Base-by-base conservation (phyloP, 2,113 vertebrate genomes). In the Dolichotis patagonum region DNA sequence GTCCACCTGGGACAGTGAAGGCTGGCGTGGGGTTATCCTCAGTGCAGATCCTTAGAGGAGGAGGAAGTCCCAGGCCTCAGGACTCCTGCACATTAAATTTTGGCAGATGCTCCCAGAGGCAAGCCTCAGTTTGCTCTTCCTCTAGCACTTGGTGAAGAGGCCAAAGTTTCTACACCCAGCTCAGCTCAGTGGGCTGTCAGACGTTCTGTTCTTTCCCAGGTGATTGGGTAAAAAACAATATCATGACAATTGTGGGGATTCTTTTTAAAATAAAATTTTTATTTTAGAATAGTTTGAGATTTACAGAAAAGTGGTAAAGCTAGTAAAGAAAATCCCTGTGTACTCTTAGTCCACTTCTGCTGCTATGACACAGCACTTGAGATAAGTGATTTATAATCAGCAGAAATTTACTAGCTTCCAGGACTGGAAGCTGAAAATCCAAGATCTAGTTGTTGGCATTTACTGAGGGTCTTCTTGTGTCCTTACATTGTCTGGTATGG, bases 221-320 rank as follows among this genome's bases (percentile, higher is more conserved):
- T 52, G 43, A 28, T 32, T 62, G 41, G 28, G 7, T 87, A 8
- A 69, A 90, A 67, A 77, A 56, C 49, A 32, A 6, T 30, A 58
- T 30, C 26, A 16, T 14, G 28, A 38, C 49, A 7, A 30, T 56
- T 60, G 9, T 63, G 71, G 28, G 32, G 22, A 43, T 17, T 62
- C 56, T n/a, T 92, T 92, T n/a, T 84, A 12, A 24, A 71, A 38
- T 41, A 63, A 75, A 54, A 28, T 26, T 7, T 28, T 49, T 35
- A 77, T 32, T 77, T 95, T 75, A 80, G 28, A 73, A 67, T 46
- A 52, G 65, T 69, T 94, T 91, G 26, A 56, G 63, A 32, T 82
- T n/a, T 35, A 67, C 24, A 69, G 56, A 32, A 49, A 88, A 77
- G 67, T 35, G 38, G 71, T 14, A 22, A 2, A 54, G 28, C 54